Evolutionary conservation across 2,888 invertebrate species (phyloP).

Genomic region (Lasioglossum villosulum): DNA sequence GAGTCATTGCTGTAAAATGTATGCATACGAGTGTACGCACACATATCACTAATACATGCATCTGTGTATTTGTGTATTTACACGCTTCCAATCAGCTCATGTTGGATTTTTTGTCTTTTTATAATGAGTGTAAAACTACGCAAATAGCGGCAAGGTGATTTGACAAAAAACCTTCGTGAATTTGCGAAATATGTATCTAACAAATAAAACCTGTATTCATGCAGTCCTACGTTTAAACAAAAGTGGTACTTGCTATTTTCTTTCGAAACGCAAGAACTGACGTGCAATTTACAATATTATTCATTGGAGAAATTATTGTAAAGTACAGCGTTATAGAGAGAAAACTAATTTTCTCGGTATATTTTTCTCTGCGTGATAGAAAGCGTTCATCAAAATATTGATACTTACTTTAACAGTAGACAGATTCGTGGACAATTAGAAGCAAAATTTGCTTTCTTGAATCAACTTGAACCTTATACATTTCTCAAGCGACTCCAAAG

Average conservation of each 20-base stretch:
- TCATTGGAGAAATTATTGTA: not conserved
- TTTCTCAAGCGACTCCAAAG: slow-evolving; percentile 33
- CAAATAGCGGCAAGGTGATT: not conserved
- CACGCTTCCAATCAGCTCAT: not conserved
- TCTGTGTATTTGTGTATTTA: not conserved
- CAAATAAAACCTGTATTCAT: slow-evolving; percentile 6
- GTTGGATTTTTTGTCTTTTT: not conserved
- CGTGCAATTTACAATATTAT: slow-evolving; percentile 12
- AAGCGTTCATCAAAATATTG: slow-evolving; percentile 18
- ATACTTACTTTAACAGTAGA: slow-evolving; percentile 43
- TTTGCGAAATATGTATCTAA: slow-evolving; percentile 2
- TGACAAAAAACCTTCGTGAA: not conserved
- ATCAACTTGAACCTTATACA: slow-evolving; percentile 18
- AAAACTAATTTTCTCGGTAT: slow-evolving; percentile 3
- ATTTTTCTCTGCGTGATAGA: not conserved
- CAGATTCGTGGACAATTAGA: slow-evolving; percentile 15
- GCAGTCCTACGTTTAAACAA: not conserved
- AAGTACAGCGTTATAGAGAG: too few species aligned
- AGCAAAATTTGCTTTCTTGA: slow-evolving; percentile 38
- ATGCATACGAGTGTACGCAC: not conserved
- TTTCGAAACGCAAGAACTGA: not conserved
- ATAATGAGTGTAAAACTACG: slow-evolving; percentile 8
- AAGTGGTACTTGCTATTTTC: not conserved
- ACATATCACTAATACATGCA: not conserved
- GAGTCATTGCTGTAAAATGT: not conserved